Evolutionary conservation across 2,888 invertebrate species (phyloP), one percentile per base, ranked within the genome.

Genomic region (Meghimatium bilineatum): DNA sequence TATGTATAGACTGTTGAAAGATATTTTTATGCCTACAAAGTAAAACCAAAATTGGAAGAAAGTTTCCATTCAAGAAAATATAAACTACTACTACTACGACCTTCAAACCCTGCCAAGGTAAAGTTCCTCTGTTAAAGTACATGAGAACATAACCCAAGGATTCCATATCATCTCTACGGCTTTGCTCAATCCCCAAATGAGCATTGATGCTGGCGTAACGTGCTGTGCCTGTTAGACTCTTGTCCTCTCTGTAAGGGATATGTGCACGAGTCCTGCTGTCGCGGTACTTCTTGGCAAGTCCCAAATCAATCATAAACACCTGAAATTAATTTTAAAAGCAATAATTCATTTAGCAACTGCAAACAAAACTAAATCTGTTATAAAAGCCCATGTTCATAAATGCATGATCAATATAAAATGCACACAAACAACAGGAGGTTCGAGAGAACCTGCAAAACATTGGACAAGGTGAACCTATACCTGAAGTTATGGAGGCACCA

Each of bases 191-290:
- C 91, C 99, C 99, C 93, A 99, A 95, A 95, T 99, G 99, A 89
- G 99, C 99, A 95, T 99, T 99, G 93, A 99, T 99, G 88, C 98
- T 98, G 88, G 99, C 99, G 95, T 99, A 99, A 93, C 99, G 89
- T 10, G 94, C 94, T 34, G 94, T 94, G 10, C 93, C 93, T 36
- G 94, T 94, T 80, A 94, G 90, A 87, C 93, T 93, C 87, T 94
- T 94, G 89, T 94, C 93, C 88, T 94, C 94, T 82, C 86, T 72
- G 94, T 99, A 99, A 17, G 96, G 94, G 94, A 99, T 99, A 95
- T 99, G 99, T 90, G 96, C 95, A 90, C 98, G 96, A 86, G 98
- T 96, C 92, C 97, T 96, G 90, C 96, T 96, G 94, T 99, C 99
- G 84, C 99, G 95, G 95, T 96, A 99, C 95, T 99, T 99, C 95